Conservation (phyloP, 2,797 vertebrate species). For the Muraenolepis orangiensis region DNA sequence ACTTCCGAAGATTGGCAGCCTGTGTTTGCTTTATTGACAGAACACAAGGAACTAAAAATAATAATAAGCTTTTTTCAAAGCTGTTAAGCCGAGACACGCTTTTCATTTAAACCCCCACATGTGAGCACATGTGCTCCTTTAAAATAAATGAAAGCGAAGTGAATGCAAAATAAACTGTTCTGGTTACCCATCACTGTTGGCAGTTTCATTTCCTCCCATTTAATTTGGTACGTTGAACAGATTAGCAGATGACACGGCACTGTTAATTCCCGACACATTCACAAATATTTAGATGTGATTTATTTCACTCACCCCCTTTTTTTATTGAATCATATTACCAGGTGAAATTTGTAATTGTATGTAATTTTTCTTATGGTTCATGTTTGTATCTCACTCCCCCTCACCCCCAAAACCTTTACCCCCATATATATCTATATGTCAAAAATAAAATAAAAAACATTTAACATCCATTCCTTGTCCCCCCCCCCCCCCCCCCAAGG, state of each 20-base stretch:
- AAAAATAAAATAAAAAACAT: too few species aligned
- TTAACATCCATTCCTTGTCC: too few species aligned
- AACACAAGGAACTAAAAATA: constrained; percentile 42
- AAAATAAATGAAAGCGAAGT: constrained; percentile 37
- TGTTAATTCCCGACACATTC: background rate
- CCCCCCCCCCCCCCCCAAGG: too few species aligned
- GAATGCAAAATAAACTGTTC: background rate
- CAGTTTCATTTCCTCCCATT: constrained; percentile 41
- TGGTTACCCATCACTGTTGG: constrained; percentile 42
- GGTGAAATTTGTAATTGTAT: background rate
- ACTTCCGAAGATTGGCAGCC: constrained; percentile 49
- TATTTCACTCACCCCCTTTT: background rate
- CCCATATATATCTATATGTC: too few species aligned
- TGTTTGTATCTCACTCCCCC: too few species aligned
- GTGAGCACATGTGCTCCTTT: constrained; percentile 56
- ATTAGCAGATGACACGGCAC: constrained; percentile 29
- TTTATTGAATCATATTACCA: background rate
- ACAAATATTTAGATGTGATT: background rate
- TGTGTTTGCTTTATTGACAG: constrained; percentile 35
- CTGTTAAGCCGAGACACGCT: constrained; percentile 69
- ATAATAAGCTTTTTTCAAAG: constrained; percentile 65
- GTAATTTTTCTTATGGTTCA: background rate
- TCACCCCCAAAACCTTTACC: too few species aligned
- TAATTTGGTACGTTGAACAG: constrained; percentile 23
- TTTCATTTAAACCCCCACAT: constrained; percentile 65